Evolutionary conservation across 2,113 vertebrate species (phyloP), one percentile per base, ranked within the genome.

Genomic region (Phoxinus phoxinus): DNA sequence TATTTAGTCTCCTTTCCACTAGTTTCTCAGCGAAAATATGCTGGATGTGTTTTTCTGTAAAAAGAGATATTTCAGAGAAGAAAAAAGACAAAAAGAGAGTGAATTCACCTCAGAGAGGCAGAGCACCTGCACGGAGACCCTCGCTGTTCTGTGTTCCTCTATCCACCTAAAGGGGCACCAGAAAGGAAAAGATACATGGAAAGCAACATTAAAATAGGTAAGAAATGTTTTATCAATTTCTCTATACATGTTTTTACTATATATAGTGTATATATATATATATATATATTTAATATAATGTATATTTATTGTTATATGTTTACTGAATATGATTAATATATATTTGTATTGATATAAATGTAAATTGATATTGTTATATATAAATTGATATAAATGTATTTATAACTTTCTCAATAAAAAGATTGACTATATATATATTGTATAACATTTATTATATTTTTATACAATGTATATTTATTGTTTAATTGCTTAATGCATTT

Each of bases 121-220:
- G 87, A 88, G 87, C 93, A 94, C 93, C 93, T 94, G 94, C 92
- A 89, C 87, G 48, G 88, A 90, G 89, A 89, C 84, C 85, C 89
- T 87, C 85, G 85, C 90, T 90, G 80, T 81, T 74, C 82, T 65
- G 61, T 84, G 53, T 89, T 86, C 88, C 88, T 91, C 82, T 75
- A 81, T 65, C 61, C n/a, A 51, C 41, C 75, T 82, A 25, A 88
- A 84, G 89, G 87, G 88, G 74, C 89, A 86, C 89, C 84, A 90
- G 73, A 81, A 63, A 81, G 61, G 25, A 81, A 81, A 87, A 80
- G 21, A 53, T 4, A 56, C 21, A 37, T 15, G 48, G 8, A 87
- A 53, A 44, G 41, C n/a, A 56, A 51, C 58, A 44, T 21, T 19
- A 65, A 27, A 80, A 2, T 27, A 63, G 58, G 78, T 80, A 80